Conservation (phyloP, 1,140 invertebrate species). For the Oreohelix idahoensis region DNA sequence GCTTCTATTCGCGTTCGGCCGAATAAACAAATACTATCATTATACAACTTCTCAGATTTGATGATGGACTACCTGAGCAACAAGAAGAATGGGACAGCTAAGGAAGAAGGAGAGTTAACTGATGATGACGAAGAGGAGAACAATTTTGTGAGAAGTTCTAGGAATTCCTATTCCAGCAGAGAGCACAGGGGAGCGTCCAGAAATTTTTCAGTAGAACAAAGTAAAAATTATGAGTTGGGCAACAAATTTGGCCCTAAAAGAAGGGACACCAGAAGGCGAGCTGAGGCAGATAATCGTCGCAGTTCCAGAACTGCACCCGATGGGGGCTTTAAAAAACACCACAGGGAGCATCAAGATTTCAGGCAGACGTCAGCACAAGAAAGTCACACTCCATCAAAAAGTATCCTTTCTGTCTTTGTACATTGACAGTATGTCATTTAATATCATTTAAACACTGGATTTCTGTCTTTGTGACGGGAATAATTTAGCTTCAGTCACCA, state of each 20-base stretch:
- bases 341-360: conserved; percentile 3
- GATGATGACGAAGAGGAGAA: conserved; percentile 13
- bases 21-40: too few species aligned
- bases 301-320: neutral
- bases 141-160: neutral
- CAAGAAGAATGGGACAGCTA: conserved; percentile 7
- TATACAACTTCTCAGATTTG: too few species aligned
- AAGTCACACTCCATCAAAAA: neutral
- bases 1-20: too few species aligned
- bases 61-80: neutral
- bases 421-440: too few species aligned
- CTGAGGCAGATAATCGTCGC: neutral
- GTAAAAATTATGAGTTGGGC: neutral
- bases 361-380: neutral
- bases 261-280: neutral
- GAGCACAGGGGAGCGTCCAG: neutral
- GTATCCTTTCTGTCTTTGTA: neutral
- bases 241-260: neutral
- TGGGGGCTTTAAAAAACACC: neutral
- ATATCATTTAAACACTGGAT: too few species aligned
- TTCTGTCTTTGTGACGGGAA: too few species aligned
- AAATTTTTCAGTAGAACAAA: neutral
- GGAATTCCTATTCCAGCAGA: neutral
- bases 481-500: too few species aligned
- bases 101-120: conserved; percentile 21